Base-by-base conservation (phyloP, 2,888 invertebrate species). In the Pachycephus smyrnensis region DNA sequence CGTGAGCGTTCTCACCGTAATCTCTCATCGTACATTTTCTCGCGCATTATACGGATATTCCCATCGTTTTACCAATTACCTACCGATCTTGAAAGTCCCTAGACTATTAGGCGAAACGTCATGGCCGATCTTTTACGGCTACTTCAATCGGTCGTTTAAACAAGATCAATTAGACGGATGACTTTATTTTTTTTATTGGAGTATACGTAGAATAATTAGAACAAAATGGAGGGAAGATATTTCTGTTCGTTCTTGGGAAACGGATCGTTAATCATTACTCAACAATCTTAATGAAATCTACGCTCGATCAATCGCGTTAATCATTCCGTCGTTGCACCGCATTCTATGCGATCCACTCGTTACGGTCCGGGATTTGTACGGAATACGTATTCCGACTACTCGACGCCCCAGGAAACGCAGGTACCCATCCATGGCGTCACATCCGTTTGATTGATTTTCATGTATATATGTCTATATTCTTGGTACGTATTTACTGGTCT, bases 41-140 rank as follows among this genome's bases (percentile, higher is more conserved):
- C 55, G 55, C 55, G 55, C 23, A 55, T 55, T 55, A 55, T 55
- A 9, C 55, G 55, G 55, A 55, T 55, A 40, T 69, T 40, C 12
- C 69, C 32, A 4, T 68, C 35, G 85, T 23, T 92, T 92, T 75
- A 86, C 82, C 85, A 91, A 89, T 81, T 88, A 86, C 82, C 91
- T 94, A 11, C 94, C 94, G 82, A 92, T 93, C 37, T 92, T 92
- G 89, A 94, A 90, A 87, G 94, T 84, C 88, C 93, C 90, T 90
- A 94, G 91, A 83, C 68, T n/a, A 12, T 55, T 55, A 55, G 55
- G 9, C 23, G 55, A 23, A 23, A 55, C 55, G 55, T 55, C 55
- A 55, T 55, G 23, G 23, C 55, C 2, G 23, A 55, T 55, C 55
- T 9, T 23, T 55, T 55, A 55, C 55, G 23, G 55, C 55, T 23